These are phyloP conservation scores for Aphelenchoides fujianensis DNA, from an alignment of 1,140 invertebrate species.

Conservation along the genomic window DNA sequence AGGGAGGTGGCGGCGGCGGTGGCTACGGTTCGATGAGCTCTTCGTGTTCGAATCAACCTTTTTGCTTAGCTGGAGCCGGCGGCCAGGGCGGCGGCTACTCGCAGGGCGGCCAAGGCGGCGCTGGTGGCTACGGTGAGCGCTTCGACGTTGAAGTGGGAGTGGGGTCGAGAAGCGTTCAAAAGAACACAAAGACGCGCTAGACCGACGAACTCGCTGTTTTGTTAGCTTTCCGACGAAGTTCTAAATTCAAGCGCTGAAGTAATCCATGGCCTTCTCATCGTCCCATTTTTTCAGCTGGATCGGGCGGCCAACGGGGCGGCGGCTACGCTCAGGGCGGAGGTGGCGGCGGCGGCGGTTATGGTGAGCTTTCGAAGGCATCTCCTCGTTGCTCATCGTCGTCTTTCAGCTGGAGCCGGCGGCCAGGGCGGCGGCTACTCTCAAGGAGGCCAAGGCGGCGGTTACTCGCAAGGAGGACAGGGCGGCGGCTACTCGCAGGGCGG, in stretches of 20 bases:
- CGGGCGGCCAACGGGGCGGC: neutral
- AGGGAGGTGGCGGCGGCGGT: too few relatives aligned
- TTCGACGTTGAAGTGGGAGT: too few relatives aligned
- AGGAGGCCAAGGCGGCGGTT: neutral
- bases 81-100: neutral
- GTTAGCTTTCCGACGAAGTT: neutral
- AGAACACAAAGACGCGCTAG: too few relatives aligned
- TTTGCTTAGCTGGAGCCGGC: neutral
- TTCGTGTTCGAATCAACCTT: too few relatives aligned
- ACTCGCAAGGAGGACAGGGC: neutral
- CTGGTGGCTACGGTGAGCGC: too few relatives aligned
- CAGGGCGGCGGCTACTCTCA: neutral
- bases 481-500: neutral
- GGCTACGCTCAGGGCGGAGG: slow-evolving; percentile 5
- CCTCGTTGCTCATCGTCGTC: too few relatives aligned
- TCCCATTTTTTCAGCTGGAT: slow-evolving; percentile 4
- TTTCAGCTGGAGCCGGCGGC: slow-evolving; percentile 1
- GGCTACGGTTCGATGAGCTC: too few relatives aligned
- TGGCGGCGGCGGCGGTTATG: too few relatives aligned
- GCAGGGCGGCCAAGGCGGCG: neutral
- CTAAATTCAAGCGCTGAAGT: neutral
- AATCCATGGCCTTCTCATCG: neutral
- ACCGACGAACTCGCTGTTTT: too few relatives aligned
- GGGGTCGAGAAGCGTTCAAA: too few relatives aligned
- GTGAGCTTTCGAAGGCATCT: neutral